These are phyloP conservation scores for Rhinella marina DNA, from an alignment of 2,797 vertebrate genomes.

Conservation along the genomic window DNA sequence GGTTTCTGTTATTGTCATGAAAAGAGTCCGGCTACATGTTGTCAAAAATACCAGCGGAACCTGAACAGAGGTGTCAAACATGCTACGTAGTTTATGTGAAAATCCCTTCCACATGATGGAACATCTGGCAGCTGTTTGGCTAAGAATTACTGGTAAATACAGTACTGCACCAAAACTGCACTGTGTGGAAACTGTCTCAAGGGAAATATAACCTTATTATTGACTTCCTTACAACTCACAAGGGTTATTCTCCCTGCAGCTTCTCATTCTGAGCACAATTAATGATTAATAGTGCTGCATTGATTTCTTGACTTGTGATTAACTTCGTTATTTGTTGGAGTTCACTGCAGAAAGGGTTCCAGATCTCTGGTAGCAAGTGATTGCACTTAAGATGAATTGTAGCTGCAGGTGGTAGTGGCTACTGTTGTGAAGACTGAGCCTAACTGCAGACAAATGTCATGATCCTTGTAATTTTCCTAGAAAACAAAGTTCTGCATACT, in stretches of 20 bases:
- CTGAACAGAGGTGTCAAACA: too few relatives aligned
- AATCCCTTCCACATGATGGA: too few relatives aligned
- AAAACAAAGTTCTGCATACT: background rate
- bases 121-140: too few relatives aligned
- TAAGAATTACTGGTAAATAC: too few relatives aligned
- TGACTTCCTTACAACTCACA: background rate
- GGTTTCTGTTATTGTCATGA: too few relatives aligned
- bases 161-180: too few relatives aligned
- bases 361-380: background rate
- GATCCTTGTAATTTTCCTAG: background rate
- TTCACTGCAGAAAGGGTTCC: background rate
- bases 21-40: too few relatives aligned
- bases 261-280: background rate
- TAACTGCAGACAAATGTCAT: background rate
- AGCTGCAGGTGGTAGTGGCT: background rate
- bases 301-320: conserved; percentile 7
- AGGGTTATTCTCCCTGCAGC: background rate
- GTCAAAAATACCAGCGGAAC: too few relatives aligned
- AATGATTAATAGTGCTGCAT: conserved; percentile 3
- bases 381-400: background rate
- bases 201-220: background rate
- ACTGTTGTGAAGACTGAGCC: background rate
- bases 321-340: background rate
- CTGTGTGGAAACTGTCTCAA: too few relatives aligned
- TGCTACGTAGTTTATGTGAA: too few relatives aligned